A percentile compares a stretch with the other conserved stretches of the same genome.
Evolutionary conservation across 2,797 vertebrate genomes (phyloP).

Genomic region (Molossus alvarezi): DNA sequence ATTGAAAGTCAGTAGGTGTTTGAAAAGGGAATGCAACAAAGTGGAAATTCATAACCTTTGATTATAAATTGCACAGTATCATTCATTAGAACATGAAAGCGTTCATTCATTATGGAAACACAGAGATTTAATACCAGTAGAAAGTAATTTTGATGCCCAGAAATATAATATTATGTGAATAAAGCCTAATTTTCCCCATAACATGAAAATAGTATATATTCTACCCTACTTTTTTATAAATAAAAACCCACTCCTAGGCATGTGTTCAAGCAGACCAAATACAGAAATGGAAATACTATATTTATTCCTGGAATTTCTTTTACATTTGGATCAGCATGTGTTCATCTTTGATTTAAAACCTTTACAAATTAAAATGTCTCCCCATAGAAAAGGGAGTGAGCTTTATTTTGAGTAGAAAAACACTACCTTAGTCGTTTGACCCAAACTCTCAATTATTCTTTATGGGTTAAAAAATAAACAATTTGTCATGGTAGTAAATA

Average conservation of each 20-base stretch:
- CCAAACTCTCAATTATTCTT: constrained; percentile 68
- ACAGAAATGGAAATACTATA: constrained; percentile 70
- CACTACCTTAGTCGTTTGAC: constrained; percentile 70
- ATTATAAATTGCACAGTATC: constrained; percentile 78
- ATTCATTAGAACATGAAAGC: constrained; percentile 79
- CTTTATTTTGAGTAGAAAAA: constrained; percentile 73
- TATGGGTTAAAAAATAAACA: constrained; percentile 68
- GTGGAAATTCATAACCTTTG: constrained; percentile 75
- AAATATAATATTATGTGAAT: constrained; percentile 73
- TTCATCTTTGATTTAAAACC: constrained; percentile 77
- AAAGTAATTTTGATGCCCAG: constrained; percentile 79
- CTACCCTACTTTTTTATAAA: constrained; percentile 64
- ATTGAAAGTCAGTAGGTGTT: constrained; percentile 64
- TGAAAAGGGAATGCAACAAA: constrained; percentile 66
- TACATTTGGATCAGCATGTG: constrained; percentile 38
- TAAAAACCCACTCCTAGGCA: constrained; percentile 65
- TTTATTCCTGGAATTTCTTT: constrained; percentile 73
- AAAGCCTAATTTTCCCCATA: constrained; percentile 71
- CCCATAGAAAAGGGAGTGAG: constrained; percentile 60
- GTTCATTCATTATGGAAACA: constrained; percentile 81
- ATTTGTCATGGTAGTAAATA: constrained; percentile 68
- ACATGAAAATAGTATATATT: constrained; percentile 76
- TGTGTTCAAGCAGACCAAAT: constrained; percentile 71
- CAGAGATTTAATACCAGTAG: constrained; percentile 79
- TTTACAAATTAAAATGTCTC: constrained; percentile 72